Conservation (phyloP, 2,888 invertebrate genomes). For the Drosophila colorata region DNA sequence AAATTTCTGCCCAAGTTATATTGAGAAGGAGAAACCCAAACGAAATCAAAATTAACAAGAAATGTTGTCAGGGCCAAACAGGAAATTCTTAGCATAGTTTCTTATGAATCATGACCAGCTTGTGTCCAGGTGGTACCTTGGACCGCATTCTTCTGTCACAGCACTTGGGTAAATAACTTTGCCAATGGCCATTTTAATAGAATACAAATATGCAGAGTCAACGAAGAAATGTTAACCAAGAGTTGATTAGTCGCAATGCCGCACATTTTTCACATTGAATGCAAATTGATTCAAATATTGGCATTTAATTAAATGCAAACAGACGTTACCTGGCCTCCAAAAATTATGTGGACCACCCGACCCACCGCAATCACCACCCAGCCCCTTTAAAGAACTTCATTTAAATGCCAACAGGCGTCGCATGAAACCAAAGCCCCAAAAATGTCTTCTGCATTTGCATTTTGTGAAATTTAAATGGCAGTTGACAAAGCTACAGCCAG, state of each 20-base stretch:
- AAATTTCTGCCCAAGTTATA: constrained; percentile 7
- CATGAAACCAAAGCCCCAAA: constrained; percentile 47
- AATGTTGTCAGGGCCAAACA: constrained; percentile 28
- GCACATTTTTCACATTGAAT: constrained; percentile 70
- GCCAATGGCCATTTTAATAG: constrained; percentile 66
- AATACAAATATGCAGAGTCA: constrained; percentile 65
- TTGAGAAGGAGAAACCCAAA: constrained; percentile 25
- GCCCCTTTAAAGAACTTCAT: constrained; percentile 60
- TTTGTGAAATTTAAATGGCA: constrained; percentile 70
- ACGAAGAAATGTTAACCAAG: constrained; percentile 49
- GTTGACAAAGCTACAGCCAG: constrained; percentile 54
- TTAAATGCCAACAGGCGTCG: constrained; percentile 62
- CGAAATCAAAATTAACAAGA: constrained; percentile 64
- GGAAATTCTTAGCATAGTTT: constrained; percentile 48
- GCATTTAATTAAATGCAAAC: constrained; percentile 78
- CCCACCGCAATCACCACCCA: background rate
- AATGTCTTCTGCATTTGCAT: constrained; percentile 64
- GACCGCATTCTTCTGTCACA: constrained; percentile 39
- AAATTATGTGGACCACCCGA: constrained; percentile 29
- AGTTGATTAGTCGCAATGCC: constrained; percentile 73
- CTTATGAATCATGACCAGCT: constrained; percentile 1
- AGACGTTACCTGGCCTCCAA: constrained; percentile 49
- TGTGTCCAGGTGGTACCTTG: constrained; percentile 1
- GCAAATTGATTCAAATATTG: constrained; percentile 80
- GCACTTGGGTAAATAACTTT: constrained; percentile 45